A percentile compares a stretch with the other conserved stretches of the same genome.
phyloP scores from a whole-genome alignment of 1,140 invertebrate species.

The Elymnias hypermnestra region DNA sequence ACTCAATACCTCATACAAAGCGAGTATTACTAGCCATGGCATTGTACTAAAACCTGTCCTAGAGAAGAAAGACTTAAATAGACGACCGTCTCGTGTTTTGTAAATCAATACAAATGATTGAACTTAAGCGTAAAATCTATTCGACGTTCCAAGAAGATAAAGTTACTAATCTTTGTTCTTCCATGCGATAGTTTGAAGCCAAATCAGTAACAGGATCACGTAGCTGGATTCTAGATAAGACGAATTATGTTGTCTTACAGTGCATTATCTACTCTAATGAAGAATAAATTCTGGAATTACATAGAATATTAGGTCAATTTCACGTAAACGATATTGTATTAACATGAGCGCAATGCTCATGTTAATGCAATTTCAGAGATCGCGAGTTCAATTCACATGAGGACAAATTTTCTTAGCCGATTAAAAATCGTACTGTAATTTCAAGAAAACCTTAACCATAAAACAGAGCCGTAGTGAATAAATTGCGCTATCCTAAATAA shows the following conservation, averaged over 20 bases:
- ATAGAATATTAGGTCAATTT: neutral
- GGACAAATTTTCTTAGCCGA: too few relatives aligned
- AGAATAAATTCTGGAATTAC: constrained; percentile 20
- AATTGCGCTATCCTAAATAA: too few relatives aligned
- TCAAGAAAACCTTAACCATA: too few relatives aligned
- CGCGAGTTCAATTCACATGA: too few relatives aligned
- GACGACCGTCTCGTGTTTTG: constrained; percentile 2
- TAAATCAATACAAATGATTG: constrained; percentile 20
- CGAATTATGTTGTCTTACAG: constrained; percentile 19
- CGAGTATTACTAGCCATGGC: too few relatives aligned
- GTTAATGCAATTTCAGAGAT: too few relatives aligned
- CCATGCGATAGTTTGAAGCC: constrained; percentile 16
- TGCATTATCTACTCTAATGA: constrained; percentile 18
- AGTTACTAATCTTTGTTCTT: constrained; percentile 23
- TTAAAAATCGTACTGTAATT: too few relatives aligned
- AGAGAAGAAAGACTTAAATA: neutral
- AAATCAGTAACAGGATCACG: constrained; percentile 31
- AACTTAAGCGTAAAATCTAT: constrained; percentile 20
- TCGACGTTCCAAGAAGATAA: constrained; percentile 16
- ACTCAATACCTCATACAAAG: too few relatives aligned
- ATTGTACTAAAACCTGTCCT: too few relatives aligned
- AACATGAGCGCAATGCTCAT: too few relatives aligned
- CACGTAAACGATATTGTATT: too few relatives aligned
- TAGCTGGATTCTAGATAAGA: constrained; percentile 22
- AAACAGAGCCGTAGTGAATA: too few relatives aligned